Conservation (phyloP, 2,113 vertebrate genomes). For the Barbus barbus region DNA sequence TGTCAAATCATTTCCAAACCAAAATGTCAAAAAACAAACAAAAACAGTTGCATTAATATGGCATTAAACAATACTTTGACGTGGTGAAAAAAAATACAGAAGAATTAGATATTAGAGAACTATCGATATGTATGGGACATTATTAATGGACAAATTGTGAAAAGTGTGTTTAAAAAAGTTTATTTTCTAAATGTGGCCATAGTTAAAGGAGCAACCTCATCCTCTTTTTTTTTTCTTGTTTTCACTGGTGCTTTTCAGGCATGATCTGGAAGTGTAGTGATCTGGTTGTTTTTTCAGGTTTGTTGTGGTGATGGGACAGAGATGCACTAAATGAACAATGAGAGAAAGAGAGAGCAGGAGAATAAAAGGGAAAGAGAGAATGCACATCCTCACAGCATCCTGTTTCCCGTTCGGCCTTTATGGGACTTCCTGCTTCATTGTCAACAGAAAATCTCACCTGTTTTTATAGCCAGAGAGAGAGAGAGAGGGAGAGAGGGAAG, state of each 20-base stretch:
- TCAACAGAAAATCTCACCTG: slow-evolving; percentile 62
- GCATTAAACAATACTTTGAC: too few species aligned
- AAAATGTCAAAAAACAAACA: too few species aligned
- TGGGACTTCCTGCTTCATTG: slow-evolving; percentile 59
- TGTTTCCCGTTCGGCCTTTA: slow-evolving; percentile 64
- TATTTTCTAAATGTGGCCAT: neutral
- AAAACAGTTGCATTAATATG: too few species aligned
- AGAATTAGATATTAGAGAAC: too few species aligned
- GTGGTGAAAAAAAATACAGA: too few species aligned
- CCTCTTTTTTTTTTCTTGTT: too few species aligned
- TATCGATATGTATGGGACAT: too few species aligned
- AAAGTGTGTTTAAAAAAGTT: neutral
- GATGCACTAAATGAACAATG: neutral
- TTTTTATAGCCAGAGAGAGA: neutral
- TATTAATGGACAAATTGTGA: neutral
- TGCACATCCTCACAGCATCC: slow-evolving; percentile 64
- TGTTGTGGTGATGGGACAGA: slow-evolving; percentile 24
- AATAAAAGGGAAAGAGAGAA: slow-evolving; percentile 22
- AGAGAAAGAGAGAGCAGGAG: slow-evolving; percentile 32
- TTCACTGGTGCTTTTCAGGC: neutral
- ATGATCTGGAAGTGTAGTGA: neutral
- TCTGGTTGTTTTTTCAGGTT: slow-evolving; percentile 18
- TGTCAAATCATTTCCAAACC: neutral
- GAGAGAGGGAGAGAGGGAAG: neutral
- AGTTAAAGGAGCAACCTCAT: neutral